Evolutionary conservation across 2,888 invertebrate genomes (phyloP), one percentile per base, ranked within the genome.

Genomic region (Netelia fuscicornis): DNA sequence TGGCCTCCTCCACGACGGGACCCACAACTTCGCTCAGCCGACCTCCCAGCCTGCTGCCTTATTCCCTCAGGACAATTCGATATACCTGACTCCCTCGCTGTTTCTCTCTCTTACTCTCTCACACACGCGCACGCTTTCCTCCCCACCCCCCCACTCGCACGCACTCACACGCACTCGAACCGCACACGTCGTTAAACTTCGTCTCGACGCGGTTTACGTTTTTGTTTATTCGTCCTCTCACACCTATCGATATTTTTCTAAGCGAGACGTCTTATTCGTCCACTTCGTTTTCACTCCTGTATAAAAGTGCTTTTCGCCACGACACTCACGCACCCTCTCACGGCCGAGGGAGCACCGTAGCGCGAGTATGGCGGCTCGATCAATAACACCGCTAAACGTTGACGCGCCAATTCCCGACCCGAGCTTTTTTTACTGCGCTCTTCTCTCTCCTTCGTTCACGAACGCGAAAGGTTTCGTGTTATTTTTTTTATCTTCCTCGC

Each of bases 1-100:
- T 91, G 92, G 93, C 93, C 93, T 93, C 93, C 93, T 93, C 93
- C 93, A 94, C 94, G 92, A 93, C 93, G 93, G 93, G 93, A 92
- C 93, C 94, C 93, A 93, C 93, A 88, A 93, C 93, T 88, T 93
- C 93, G 90, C 93, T 93, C 92, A 93, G 88, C 90, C 93, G 92
- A 92, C 93, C 93, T 91, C 93, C 93, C 93, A 93, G 93, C 93
- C 93, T 93, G 93, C 91, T 90, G 93, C 91, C 90, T 92, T 92
- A 71, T 89, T 90, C 85, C 88, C 88, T 86, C 84, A 88, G 87
- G 86, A 80, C 87, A 80, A 86, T 81, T 81, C 86, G 87, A 90
- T 80, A 89, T 89, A 48, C 37, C 86, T 76, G 78, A 60, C 30
- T 62, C 80, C 54, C 62, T 60, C 78, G 71, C 68, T 25, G 71